These are phyloP conservation scores for Vannuccia rotundouncinata DNA, from an alignment of 2,888 invertebrate species.

Conservation along the genomic window DNA sequence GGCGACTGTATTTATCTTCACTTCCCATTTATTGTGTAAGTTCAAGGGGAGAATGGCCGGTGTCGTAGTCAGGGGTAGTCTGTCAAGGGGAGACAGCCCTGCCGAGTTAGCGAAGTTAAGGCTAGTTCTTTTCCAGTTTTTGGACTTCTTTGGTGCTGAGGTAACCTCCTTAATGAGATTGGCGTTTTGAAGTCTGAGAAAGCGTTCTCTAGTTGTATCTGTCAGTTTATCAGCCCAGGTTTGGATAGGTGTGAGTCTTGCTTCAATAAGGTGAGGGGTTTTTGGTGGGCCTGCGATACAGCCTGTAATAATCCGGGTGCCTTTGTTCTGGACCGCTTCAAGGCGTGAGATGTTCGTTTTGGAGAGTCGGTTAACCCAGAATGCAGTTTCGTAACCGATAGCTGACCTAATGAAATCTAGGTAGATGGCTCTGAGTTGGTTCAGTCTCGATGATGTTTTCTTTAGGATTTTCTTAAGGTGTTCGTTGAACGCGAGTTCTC, in stretches of 20 bases:
- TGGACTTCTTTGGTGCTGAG: background rate
- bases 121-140: background rate
- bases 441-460: background rate
- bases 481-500: background rate
- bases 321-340: background rate
- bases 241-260: background rate
- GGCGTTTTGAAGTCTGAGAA: background rate
- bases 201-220: background rate
- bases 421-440: conserved; percentile 8
- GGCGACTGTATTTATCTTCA: background rate
- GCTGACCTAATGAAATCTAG: background rate
- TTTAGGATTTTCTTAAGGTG: background rate
- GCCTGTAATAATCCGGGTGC: background rate
- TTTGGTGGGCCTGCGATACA: background rate
- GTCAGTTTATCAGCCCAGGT: background rate
- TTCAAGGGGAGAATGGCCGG: background rate
- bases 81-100: background rate
- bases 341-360: background rate
- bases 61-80: background rate
- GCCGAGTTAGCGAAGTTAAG: background rate
- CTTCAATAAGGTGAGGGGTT: background rate
- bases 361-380: background rate
- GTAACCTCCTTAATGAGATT: background rate
- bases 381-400: background rate
- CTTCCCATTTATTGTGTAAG: background rate